phyloP scores from a whole-genome alignment of 2,888 invertebrate genomes.

The Trachelus troglodyta region DNA sequence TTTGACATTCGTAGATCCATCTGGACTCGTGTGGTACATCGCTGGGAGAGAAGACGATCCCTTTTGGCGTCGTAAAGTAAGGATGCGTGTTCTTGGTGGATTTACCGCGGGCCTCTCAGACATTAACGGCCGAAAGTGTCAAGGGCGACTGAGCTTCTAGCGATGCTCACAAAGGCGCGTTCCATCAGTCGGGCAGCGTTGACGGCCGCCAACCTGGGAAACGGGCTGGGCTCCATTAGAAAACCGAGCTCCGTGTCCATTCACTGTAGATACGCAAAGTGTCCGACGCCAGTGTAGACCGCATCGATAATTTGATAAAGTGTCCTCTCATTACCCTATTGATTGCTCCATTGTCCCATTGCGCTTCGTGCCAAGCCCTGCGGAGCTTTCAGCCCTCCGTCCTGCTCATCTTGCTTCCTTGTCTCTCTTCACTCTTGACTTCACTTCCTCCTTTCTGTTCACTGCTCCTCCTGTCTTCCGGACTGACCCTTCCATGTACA shows the following conservation, averaged over 20 bases:
- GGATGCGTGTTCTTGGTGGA: not conserved
- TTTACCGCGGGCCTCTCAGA: not conserved
- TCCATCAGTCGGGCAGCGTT: not conserved
- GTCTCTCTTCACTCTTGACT: conserved; percentile 30
- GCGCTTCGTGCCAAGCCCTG: conserved; percentile 18
- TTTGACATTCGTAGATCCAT: not conserved
- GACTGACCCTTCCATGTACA: not conserved
- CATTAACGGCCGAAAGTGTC: conserved; percentile 50
- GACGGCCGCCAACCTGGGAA: conserved; percentile 10
- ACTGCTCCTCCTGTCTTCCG: not conserved
- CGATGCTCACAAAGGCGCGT: conserved; percentile 11
- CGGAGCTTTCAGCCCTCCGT: conserved; percentile 48
- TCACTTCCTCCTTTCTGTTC: not conserved
- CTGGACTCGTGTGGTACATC: not conserved
- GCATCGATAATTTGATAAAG: conserved; percentile 65
- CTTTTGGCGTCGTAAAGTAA: not conserved
- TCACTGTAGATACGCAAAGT: conserved; percentile 50
- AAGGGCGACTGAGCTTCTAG: conserved; percentile 52
- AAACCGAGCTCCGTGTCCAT: conserved; percentile 51
- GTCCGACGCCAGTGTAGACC: conserved; percentile 52
- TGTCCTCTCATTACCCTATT: conserved; percentile 66
- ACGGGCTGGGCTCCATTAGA: conserved; percentile 40
- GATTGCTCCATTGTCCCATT: conserved; percentile 64
- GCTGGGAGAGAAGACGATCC: not conserved
- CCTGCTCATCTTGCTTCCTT: conserved; percentile 19